Percentiles rank a stretch among this genome's conserved stretches.
These are phyloP conservation scores for Eurypyga helias DNA, from an alignment of 2,113 vertebrate species.

Conservation along the genomic window DNA sequence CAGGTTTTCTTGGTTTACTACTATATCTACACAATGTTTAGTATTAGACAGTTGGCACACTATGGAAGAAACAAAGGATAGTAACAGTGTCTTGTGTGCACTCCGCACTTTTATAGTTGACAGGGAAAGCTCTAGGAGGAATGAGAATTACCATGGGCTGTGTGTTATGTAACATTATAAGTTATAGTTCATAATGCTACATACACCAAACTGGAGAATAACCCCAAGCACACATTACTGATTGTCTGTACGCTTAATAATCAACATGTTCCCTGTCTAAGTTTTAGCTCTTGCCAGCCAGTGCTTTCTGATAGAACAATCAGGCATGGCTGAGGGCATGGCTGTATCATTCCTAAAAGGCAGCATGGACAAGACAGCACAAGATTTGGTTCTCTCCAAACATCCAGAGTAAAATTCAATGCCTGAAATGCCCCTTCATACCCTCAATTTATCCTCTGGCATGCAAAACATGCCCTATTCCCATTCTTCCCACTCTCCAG, in stretches of 20 bases:
- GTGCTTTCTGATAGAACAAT: neutral
- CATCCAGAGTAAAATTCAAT: neutral
- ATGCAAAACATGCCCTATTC: neutral
- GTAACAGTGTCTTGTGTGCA: neutral
- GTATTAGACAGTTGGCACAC: neutral
- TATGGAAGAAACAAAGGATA: neutral
- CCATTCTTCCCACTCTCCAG: fast-evolving
- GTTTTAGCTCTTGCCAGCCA: neutral
- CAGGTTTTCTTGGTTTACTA: neutral
- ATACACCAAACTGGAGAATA: neutral
- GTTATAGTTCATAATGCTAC: neutral
- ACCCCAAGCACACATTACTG: neutral
- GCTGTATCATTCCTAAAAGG: neutral
- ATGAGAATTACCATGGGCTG: neutral
- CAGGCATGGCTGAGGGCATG: neutral
- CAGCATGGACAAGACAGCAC: neutral
- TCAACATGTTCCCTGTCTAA: neutral
- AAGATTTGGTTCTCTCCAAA: neutral
- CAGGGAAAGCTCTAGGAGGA: neutral
- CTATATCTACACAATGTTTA: neutral
- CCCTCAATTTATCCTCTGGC: neutral
- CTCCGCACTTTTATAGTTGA: neutral
- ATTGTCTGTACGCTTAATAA: neutral
- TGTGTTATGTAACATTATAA: neutral
- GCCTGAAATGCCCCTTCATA: neutral